These are phyloP conservation scores for Erinaceus europaeus DNA, from an alignment of 2,113 vertebrate genomes.

Conservation along the genomic window DNA sequence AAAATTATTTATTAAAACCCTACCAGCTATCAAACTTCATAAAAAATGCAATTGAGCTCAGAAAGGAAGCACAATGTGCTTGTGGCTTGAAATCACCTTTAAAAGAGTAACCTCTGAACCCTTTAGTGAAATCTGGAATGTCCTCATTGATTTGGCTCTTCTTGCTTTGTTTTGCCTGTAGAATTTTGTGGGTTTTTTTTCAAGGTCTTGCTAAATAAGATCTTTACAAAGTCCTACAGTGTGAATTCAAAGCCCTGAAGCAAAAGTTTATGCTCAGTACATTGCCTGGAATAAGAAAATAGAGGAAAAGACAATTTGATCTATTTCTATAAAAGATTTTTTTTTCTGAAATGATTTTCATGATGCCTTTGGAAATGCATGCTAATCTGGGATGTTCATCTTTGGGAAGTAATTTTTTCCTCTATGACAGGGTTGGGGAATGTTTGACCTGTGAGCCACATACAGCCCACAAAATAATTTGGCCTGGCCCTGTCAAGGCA, in stretches of 20 bases:
- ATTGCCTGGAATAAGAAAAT: background rate
- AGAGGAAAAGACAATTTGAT: background rate
- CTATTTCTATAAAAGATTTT: background rate
- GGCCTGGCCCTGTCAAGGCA: too few relatives aligned
- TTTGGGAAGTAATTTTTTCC: background rate
- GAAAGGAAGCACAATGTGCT: background rate
- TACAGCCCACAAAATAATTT: too few relatives aligned
- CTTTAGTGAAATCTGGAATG: background rate
- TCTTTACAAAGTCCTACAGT: background rate
- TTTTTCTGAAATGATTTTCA: background rate
- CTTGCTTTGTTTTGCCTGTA: background rate
- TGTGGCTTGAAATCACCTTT: background rate
- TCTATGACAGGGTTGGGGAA: too few relatives aligned
- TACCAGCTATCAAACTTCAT: background rate
- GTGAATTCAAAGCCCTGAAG: background rate
- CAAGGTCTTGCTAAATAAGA: background rate
- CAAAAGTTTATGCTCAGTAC: background rate
- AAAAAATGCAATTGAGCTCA: background rate
- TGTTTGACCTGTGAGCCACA: too few relatives aligned
- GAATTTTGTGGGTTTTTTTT: background rate
- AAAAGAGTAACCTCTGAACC: background rate
- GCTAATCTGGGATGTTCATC: background rate
- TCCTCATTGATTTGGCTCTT: background rate
- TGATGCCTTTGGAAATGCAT: background rate
- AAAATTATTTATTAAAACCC: conserved; percentile 23